Percentiles rank a stretch among this genome's conserved stretches.
phyloP scores from a whole-genome alignment of 2,113 vertebrate genomes.

The Xiphorhynchus elegans region DNA sequence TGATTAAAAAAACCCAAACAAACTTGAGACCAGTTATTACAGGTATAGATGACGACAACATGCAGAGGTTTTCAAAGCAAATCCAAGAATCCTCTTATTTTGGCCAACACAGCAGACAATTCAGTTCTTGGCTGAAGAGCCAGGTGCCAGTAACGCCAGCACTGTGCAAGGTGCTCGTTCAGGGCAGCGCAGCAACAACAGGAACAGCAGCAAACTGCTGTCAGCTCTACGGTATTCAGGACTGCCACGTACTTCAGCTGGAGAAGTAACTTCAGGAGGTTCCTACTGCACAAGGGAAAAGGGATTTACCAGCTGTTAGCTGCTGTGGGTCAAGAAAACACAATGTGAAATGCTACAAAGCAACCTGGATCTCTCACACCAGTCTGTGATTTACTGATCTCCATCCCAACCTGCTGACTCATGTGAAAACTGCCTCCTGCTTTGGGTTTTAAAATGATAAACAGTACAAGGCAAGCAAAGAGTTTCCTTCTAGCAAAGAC shows the following conservation, averaged over 20 bases:
- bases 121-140: background rate
- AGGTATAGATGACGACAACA: background rate
- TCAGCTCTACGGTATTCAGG: background rate
- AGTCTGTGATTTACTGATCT: background rate
- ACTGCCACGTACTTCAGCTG: background rate
- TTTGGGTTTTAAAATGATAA: background rate
- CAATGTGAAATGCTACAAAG: background rate
- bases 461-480: background rate
- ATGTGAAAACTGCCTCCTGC: background rate
- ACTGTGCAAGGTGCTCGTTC: background rate
- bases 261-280: background rate
- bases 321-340: background rate
- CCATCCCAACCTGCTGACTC: background rate
- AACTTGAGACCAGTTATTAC: background rate
- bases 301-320: background rate
- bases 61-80: background rate
- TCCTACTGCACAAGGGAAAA: background rate
- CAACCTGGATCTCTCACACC: background rate
- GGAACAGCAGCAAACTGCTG: background rate
- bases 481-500: background rate
- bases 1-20: background rate
- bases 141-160: background rate
- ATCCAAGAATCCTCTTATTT: background rate
- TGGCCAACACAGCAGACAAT: background rate
- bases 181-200: background rate